These are phyloP conservation scores for Leucosticte australis DNA, from an alignment of 2,113 vertebrate genomes.

Conservation along the genomic window DNA sequence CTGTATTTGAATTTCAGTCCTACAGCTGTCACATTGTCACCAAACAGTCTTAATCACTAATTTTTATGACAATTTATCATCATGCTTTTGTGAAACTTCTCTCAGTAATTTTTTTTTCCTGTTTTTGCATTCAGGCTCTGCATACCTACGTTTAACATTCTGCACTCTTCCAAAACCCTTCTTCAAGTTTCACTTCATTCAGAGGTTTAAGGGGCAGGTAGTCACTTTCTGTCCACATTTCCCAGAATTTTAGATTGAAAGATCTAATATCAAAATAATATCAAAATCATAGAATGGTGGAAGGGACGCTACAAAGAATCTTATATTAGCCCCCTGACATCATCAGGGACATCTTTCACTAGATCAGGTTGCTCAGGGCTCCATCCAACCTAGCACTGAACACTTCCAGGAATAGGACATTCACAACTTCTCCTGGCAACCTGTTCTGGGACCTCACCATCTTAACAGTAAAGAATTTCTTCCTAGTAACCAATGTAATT, in stretches of 20 bases:
- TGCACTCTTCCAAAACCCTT: neutral
- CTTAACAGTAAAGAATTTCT: neutral
- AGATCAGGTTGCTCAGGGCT: neutral
- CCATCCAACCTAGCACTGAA: neutral
- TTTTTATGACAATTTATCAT: neutral
- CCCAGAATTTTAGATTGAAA: neutral
- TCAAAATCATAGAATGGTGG: neutral
- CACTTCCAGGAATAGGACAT: neutral
- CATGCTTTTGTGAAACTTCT: neutral
- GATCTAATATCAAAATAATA: neutral
- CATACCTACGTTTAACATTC: neutral
- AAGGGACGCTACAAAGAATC: neutral
- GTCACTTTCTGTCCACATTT: neutral
- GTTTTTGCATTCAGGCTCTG: neutral
- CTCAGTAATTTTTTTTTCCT: neutral
- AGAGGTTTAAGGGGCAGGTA: neutral
- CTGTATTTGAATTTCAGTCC: neutral
- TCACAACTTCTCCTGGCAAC: neutral
- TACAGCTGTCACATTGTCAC: neutral
- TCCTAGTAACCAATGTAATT: neutral
- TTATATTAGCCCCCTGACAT: neutral
- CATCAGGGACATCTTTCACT: neutral
- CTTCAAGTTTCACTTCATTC: neutral
- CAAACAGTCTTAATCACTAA: neutral
- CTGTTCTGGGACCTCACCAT: neutral